Conservation (phyloP, 1,140 invertebrate genomes). For the Drosophila pallidifrons region DNA sequence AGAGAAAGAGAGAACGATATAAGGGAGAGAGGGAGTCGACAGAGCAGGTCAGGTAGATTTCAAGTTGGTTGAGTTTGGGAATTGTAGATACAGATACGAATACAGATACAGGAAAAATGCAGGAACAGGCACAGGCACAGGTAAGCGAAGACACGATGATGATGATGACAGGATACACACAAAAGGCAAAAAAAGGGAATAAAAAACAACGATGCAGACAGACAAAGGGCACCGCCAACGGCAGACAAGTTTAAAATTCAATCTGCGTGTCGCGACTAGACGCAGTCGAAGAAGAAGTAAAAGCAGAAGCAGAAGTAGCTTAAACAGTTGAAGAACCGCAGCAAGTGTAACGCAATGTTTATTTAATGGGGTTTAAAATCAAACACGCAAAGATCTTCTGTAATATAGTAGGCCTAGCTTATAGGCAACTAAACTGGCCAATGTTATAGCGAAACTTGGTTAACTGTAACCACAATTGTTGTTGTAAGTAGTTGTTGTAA, state of each 20-base stretch:
- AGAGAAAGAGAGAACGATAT: neutral
- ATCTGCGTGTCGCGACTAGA: constrained; percentile 45
- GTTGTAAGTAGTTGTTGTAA: constrained; percentile 19
- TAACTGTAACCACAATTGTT: constrained; percentile 59
- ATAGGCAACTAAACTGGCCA: constrained; percentile 12
- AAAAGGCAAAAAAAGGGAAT: constrained; percentile 35
- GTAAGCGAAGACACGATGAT: constrained; percentile 65
- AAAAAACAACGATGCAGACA: constrained; percentile 28
- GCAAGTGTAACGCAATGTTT: constrained; percentile 33
- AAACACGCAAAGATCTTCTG: constrained; percentile 5
- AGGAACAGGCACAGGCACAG: constrained; percentile 31
- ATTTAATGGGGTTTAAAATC: constrained; percentile 38
- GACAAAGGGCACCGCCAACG: constrained; percentile 21
- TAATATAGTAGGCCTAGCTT: constrained; percentile 16
- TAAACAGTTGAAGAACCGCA: neutral
- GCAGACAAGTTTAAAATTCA: constrained; percentile 59
- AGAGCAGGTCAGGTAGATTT: constrained; percentile 66
- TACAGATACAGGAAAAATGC: constrained; percentile 14
- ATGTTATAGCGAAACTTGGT: constrained; percentile 48
- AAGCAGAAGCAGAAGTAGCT: neutral
- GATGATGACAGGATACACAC: constrained; percentile 74
- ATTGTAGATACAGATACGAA: constrained; percentile 21
- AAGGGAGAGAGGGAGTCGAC: neutral
- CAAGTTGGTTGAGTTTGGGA: constrained; percentile 44
- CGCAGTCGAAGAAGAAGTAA: neutral